Evolutionary conservation across 2,888 invertebrate genomes (phyloP), one percentile per base, ranked within the genome.

Genomic region (Caenorhabditis uteleia): DNA sequence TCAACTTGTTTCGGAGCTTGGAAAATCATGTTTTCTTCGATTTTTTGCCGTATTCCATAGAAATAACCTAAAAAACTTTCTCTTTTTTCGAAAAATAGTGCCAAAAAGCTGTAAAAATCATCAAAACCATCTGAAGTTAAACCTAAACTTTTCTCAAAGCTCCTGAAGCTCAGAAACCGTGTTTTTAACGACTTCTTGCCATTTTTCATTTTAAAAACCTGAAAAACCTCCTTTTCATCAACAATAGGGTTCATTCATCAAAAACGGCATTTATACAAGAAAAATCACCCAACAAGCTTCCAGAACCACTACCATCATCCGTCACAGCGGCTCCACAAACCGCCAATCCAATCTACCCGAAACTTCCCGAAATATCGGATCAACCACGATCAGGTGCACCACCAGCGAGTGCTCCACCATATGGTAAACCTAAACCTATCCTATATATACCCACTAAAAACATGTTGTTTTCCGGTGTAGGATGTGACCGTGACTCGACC

Each of bases 351-450:
- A 73, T 73, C 21, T 73, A 73, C 39, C 73, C 73, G 27, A 70
- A 70, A 36, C 44, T 73, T 8, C 73, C 73, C 2, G 73, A 73
- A 49, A 70, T 73, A 31, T 73, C 70, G 3, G 73, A 73, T 50
- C 69, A 72, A 31, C 44, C 59, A 31, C 23, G 68, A 20, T 59
- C 62, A 2, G 45, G 56, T n/a, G 67, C 51, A 8, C 54, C 59
- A 12, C 43, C 54, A 3, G 55, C 66, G 23, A 67, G 60, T 38
- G 67, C 59, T 27, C 68, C 66, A 14, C 53, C 71, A 10, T 48
- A 60, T 26, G 71, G 70, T 70, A 33, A 40, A 29, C 39, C 20
- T 43, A 31, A 43, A 29, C 3, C 23, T 25, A 27, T 48, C 16
- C 27, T 5, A 38, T 38, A 38, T 20, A 21, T 12, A 42, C 26